These are phyloP conservation scores for Sebastes dallii DNA, from an alignment of 2,797 vertebrate genomes.

Conservation along the genomic window DNA sequence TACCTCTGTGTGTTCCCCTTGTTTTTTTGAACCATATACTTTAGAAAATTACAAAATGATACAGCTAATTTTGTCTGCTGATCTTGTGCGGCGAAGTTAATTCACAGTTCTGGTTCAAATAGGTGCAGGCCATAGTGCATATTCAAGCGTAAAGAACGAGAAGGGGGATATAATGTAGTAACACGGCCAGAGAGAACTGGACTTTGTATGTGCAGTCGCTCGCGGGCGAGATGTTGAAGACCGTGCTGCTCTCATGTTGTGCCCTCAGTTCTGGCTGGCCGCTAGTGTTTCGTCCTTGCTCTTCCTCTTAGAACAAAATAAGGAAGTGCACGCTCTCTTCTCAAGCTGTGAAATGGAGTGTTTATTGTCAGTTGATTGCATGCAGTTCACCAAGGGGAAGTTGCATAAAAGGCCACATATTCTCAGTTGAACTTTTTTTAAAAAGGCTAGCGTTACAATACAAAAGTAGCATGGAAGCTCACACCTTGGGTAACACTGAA, in stretches of 20 bases:
- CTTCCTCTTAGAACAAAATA: slow-evolving; percentile 75
- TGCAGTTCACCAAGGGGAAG: slow-evolving; percentile 66
- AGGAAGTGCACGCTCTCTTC: slow-evolving; percentile 69
- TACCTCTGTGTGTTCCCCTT: slow-evolving; percentile 15
- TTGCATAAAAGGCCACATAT: slow-evolving; percentile 50
- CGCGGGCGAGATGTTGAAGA: slow-evolving; percentile 24
- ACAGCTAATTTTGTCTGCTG: neutral
- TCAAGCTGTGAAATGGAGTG: slow-evolving; percentile 67
- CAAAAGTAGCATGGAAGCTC: slow-evolving; percentile 32
- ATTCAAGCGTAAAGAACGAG: neutral
- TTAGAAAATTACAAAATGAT: slow-evolving; percentile 7
- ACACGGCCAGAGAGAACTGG: neutral
- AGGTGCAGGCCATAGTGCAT: neutral
- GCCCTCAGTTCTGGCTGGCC: slow-evolving; percentile 47
- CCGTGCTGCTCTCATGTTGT: slow-evolving; percentile 14
- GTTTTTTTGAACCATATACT: slow-evolving; percentile 9
- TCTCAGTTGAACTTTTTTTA: slow-evolving; percentile 39
- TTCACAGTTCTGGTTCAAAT: slow-evolving; percentile 20
- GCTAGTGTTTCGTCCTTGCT: slow-evolving; percentile 40
- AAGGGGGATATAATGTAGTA: neutral
- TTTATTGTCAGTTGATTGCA: slow-evolving; percentile 68
- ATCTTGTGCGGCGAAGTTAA: slow-evolving; percentile 20
- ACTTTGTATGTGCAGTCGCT: slow-evolving; percentile 13
- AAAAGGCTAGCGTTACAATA: slow-evolving; percentile 15
- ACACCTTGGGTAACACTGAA: slow-evolving; percentile 13